These are phyloP conservation scores for Calyptommatus sinebrachiatus DNA, from an alignment of 2,113 vertebrate species.

Conservation along the genomic window DNA sequence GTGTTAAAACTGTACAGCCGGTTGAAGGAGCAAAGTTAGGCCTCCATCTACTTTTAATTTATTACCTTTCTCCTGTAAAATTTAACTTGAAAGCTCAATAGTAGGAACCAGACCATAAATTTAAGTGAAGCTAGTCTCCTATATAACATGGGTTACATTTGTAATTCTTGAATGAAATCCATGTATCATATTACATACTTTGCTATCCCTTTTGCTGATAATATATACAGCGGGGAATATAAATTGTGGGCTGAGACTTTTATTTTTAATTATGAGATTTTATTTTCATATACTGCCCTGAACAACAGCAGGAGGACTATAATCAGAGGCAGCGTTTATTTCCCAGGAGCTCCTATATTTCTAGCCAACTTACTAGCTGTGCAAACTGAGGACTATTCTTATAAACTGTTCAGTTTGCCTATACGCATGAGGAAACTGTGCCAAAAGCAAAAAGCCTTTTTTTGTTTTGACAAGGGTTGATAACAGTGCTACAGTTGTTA, in stretches of 20 bases:
- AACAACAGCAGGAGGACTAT: slow-evolving; percentile 24
- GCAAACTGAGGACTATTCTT: not conserved
- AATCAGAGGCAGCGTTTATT: not conserved
- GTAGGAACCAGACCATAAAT: slow-evolving; percentile 70
- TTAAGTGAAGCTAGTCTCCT: slow-evolving; percentile 62
- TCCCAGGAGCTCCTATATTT: not conserved
- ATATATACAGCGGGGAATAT: slow-evolving; percentile 7
- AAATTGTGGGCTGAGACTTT: slow-evolving; percentile 11
- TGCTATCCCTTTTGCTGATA: slow-evolving; percentile 41
- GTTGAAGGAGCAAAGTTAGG: slow-evolving; percentile 65
- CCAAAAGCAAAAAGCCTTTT: not conserved
- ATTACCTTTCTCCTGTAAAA: slow-evolving; percentile 73
- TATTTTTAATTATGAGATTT: slow-evolving; percentile 35
- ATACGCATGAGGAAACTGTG: not conserved
- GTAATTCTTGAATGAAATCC: slow-evolving; percentile 61
- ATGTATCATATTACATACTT: slow-evolving; percentile 22
- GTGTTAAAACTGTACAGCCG: slow-evolving; percentile 70
- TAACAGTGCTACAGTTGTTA: not conserved
- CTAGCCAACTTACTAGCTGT: not conserved
- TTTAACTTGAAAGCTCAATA: slow-evolving; percentile 73
- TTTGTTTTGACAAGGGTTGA: not conserved
- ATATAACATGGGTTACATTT: slow-evolving; percentile 57
- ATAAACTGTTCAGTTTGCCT: not conserved
- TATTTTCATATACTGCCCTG: fast-evolving
- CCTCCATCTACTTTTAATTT: slow-evolving; percentile 73